These are phyloP conservation scores for Anthopleura xanthogrammica DNA, from an alignment of 92 coral and sea anemone genomes.

Conservation along the genomic window DNA sequence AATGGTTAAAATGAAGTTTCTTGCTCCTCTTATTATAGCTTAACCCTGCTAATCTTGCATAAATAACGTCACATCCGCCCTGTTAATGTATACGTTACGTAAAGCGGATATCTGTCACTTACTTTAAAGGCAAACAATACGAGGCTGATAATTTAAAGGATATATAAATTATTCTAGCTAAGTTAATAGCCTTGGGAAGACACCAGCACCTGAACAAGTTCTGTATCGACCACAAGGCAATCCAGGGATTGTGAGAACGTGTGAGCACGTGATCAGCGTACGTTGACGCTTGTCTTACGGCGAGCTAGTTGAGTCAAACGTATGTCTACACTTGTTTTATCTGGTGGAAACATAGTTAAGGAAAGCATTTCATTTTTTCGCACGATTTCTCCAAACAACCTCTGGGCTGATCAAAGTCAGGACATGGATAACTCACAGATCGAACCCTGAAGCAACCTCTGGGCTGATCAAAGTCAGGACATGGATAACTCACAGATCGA, in stretches of 20 bases:
- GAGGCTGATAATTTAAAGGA: neutral
- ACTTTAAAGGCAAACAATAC: neutral
- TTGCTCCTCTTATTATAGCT: neutral
- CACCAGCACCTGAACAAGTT: too few species aligned
- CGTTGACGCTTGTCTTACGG: constrained; percentile 25
- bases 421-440: too few species aligned
- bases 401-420: too few species aligned
- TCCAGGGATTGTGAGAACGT: neutral
- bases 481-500: too few species aligned
- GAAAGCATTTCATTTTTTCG: neutral
- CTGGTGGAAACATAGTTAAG: constrained; percentile 9
- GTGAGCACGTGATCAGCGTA: constrained; percentile 6
- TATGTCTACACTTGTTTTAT: constrained; percentile 35
- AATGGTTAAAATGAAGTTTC: neutral
- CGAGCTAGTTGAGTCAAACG: constrained; percentile 28
- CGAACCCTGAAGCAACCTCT: too few species aligned
- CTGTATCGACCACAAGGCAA: neutral
- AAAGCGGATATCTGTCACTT: neutral
- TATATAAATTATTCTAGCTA: neutral
- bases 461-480: too few species aligned
- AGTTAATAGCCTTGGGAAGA: too few species aligned
- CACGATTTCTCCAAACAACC: neutral
- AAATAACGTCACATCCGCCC: neutral
- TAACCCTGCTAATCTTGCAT: neutral
- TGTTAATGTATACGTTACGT: neutral